Evolutionary conservation across 2,888 invertebrate genomes (phyloP).

Genomic region (Galerucella nymphaeae): DNA sequence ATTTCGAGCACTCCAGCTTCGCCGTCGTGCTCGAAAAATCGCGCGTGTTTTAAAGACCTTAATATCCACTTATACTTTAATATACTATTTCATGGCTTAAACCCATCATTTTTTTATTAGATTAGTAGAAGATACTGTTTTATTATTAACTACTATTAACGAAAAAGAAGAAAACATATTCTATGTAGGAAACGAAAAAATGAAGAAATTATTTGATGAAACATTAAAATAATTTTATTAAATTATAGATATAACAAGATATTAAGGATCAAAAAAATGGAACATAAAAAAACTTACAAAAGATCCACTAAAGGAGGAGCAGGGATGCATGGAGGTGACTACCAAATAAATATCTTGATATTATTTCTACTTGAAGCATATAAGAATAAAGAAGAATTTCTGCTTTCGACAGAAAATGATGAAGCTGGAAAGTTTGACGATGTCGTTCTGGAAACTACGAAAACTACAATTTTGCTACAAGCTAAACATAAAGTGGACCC

Average conservation of each 20-base stretch:
- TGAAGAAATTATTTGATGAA: no score
- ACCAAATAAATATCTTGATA: background rate
- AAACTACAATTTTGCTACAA: constrained; percentile 4
- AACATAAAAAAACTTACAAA: background rate
- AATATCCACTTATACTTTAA: no score
- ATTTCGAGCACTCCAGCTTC: no score
- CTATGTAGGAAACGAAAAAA: no score
- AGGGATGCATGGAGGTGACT: background rate
- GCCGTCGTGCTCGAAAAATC: no score
- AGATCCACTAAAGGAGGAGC: background rate
- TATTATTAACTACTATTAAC: no score
- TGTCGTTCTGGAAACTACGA: background rate
- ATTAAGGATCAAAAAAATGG: background rate
- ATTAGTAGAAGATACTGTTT: no score
- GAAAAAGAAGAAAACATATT: no score
- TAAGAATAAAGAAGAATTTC: background rate
- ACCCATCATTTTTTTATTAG: no score
- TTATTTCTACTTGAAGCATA: background rate
- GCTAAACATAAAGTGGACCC: constrained; percentile 15
- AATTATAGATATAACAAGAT: background rate
- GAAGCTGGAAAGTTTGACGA: constrained; percentile 9
- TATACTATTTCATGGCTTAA: no score
- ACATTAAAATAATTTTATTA: background rate
- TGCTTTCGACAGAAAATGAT: constrained; percentile 11
- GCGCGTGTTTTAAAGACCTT: no score